Conservation (phyloP, 2,888 invertebrate species). For the Atrina japonica region DNA sequence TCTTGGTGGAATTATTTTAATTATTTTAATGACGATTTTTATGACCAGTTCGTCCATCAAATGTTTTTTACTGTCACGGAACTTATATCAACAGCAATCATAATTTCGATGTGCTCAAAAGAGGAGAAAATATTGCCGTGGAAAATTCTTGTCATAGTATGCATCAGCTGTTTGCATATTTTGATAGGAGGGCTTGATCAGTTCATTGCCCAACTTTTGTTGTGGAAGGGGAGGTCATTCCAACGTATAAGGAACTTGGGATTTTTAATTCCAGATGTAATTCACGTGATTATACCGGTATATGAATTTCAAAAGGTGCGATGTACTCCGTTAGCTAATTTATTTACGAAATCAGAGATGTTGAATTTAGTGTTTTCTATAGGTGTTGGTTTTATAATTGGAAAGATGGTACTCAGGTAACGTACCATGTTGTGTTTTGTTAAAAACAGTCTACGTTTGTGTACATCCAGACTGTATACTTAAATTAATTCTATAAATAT, state of each 20-base stretch:
- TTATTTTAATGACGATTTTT: slow-evolving; percentile 70
- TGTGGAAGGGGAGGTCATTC: slow-evolving; percentile 49
- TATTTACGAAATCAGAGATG: no score
- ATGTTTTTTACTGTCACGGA: slow-evolving; percentile 71
- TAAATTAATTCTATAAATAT: no score
- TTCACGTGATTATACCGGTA: slow-evolving; percentile 78
- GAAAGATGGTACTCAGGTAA: no score
- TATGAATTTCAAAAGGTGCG: neutral
- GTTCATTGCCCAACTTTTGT: slow-evolving; percentile 63
- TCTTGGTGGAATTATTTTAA: slow-evolving; percentile 71
- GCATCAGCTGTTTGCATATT: slow-evolving; percentile 65
- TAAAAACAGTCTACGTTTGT: no score
- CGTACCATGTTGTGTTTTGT: no score
- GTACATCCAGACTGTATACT: no score
- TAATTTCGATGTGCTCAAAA: slow-evolving; percentile 57
- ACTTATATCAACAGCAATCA: slow-evolving; percentile 53
- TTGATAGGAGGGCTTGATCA: slow-evolving; percentile 65
- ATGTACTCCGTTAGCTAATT: no score
- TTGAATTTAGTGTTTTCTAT: no score
- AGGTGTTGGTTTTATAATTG: no score
- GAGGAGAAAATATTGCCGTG: slow-evolving; percentile 44
- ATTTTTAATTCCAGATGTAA: slow-evolving; percentile 64
- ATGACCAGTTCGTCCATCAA: slow-evolving; percentile 60
- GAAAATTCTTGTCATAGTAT: slow-evolving; percentile 60
- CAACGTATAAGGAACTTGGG: slow-evolving; percentile 63